Conservation (phyloP, 2,113 vertebrate species). For the Clarias macrocephalus region DNA sequence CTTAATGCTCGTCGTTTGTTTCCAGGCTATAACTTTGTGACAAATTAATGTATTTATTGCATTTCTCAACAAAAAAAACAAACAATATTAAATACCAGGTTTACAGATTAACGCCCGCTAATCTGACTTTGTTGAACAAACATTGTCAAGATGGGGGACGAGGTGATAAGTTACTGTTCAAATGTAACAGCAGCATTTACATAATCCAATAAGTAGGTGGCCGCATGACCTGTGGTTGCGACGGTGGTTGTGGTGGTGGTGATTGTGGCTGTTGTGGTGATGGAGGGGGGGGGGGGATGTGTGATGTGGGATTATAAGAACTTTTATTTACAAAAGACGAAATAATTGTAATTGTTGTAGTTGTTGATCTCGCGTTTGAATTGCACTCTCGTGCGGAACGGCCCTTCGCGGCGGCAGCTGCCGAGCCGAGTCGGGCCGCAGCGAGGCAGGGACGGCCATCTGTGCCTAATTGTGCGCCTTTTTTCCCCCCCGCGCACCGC, state of each 20-base stretch:
- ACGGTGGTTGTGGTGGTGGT: neutral
- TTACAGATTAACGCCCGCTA: conserved; percentile 51
- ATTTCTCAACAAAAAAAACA: neutral
- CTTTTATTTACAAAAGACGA: conserved; percentile 10
- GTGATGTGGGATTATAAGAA: neutral
- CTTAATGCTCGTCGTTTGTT: neutral
- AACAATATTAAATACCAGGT: conserved; percentile 21
- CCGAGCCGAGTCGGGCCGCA: conserved; percentile 40
- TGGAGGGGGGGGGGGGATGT: neutral
- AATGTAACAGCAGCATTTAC: conserved; percentile 38
- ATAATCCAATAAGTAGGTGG: conserved; percentile 40
- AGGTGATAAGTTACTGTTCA: conserved; percentile 27
- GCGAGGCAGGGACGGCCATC: conserved; percentile 75
- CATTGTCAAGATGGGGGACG: conserved; percentile 24
- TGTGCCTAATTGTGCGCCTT: conserved; percentile 78
- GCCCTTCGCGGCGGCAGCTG: conserved; percentile 44
- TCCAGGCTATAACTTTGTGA: neutral
- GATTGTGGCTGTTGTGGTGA: no score
- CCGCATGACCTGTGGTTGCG: neutral
- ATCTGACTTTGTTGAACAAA: conserved; percentile 45
- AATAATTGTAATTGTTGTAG: conserved; percentile 44
- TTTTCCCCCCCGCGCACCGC: conserved; percentile 58
- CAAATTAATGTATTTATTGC: neutral
- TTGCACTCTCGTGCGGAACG: conserved; percentile 45
- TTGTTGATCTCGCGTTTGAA: conserved; percentile 53